Conservation (phyloP, 2,797 vertebrate genomes). For the Lutjanus argentimaculatus region DNA sequence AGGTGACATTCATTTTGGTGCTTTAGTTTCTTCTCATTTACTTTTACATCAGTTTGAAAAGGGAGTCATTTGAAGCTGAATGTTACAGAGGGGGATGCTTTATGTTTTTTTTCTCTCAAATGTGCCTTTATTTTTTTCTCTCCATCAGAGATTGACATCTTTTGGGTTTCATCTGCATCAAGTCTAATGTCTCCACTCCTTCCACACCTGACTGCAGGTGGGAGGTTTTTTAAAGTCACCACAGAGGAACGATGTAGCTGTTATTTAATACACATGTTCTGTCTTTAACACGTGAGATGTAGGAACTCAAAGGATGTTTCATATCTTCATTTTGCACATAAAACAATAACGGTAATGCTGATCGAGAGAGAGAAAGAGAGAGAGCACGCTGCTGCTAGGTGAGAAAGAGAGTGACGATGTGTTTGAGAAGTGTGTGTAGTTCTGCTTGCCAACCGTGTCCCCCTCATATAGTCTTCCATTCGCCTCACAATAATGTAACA, state of each 20-base stretch:
- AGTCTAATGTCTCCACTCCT: not conserved
- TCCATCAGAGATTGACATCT: constrained; percentile 53
- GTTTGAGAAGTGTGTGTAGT: constrained; percentile 46
- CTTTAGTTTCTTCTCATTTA: constrained; percentile 90
- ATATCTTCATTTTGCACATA: constrained; percentile 72
- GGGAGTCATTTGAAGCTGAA: constrained; percentile 70
- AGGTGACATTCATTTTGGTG: constrained; percentile 80
- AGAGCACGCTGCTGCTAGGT: constrained; percentile 72
- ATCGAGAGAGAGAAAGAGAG: constrained; percentile 51
- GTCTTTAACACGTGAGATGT: constrained; percentile 47
- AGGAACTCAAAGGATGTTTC: constrained; percentile 57
- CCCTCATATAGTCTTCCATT: constrained; percentile 88
- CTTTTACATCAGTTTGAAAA: constrained; percentile 70
- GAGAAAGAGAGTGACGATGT: constrained; percentile 45
- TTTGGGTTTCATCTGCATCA: constrained; percentile 50
- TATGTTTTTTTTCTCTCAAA: constrained; percentile 49
- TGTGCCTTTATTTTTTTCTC: constrained; percentile 77
- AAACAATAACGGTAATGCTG: constrained; percentile 56
- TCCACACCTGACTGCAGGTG: not conserved
- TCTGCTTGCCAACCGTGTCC: constrained; percentile 75
- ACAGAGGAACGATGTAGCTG: constrained; percentile 59
- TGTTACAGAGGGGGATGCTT: constrained; percentile 77
- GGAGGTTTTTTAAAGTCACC: constrained; percentile 13
- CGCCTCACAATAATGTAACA: constrained; percentile 72
- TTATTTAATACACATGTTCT: constrained; percentile 38